Evolutionary conservation across 2,888 invertebrate species (phyloP).

Genomic region (Anodontia alba): DNA sequence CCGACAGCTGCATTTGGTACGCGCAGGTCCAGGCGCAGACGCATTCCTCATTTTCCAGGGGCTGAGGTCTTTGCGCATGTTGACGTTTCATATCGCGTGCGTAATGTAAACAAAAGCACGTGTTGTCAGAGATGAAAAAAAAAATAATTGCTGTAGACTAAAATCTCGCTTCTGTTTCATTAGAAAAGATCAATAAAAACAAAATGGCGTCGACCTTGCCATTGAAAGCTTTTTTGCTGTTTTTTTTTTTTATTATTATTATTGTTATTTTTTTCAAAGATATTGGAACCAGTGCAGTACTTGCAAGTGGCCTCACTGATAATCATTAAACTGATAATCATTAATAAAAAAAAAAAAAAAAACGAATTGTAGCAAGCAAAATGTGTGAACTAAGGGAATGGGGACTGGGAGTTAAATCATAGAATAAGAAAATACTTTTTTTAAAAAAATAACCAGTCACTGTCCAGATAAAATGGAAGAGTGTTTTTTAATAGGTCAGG

Average conservation of each 20-base stretch:
- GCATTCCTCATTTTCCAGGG: conserved; percentile 85
- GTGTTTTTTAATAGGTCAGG: too few species aligned
- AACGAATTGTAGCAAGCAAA: too few species aligned
- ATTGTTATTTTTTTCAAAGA: too few species aligned
- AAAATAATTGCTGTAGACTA: background rate
- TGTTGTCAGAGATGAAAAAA: background rate
- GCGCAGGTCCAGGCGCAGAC: conserved; percentile 99
- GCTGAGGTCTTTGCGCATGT: conserved; percentile 63
- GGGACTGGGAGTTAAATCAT: too few species aligned
- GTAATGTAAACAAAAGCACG: conserved; percentile 7
- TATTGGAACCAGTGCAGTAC: too few species aligned
- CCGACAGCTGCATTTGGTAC: conserved; percentile 49
- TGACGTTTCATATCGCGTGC: conserved; percentile 35
- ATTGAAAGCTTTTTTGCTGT: background rate
- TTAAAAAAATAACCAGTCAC: too few species aligned
- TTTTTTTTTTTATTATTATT: background rate
- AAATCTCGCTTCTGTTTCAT: background rate
- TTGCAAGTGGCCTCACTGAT: too few species aligned
- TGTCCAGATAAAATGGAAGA: too few species aligned
- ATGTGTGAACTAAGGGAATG: too few species aligned
- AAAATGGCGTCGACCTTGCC: conserved; percentile 20
- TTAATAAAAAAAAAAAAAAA: too few species aligned
- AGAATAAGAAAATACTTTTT: too few species aligned
- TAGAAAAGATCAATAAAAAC: background rate
- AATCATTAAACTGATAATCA: too few species aligned